A percentile compares a stretch with the other conserved stretches of the same genome.
phyloP scores from a whole-genome alignment of 2,888 invertebrate species.

The Koerneria pararmatus region DNA sequence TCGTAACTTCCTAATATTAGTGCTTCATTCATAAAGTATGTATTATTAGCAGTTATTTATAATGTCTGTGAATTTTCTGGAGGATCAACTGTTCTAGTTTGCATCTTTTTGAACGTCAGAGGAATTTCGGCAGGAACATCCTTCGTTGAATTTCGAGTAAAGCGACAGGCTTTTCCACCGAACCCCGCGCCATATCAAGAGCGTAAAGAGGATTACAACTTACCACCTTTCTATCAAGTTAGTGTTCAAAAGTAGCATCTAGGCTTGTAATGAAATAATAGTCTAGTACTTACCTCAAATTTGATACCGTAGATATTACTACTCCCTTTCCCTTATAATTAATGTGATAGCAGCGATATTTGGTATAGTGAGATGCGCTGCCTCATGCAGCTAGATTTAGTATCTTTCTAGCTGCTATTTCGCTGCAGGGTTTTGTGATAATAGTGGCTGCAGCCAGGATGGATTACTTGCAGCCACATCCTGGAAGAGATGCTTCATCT shows the following conservation, averaged over 20 bases:
- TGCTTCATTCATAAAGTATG: too few relatives aligned
- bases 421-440: too few relatives aligned
- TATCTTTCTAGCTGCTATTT: too few relatives aligned
- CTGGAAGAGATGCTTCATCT: constrained; percentile 49
- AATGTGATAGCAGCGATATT: neutral
- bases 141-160: neutral
- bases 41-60: too few relatives aligned
- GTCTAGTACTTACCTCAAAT: neutral
- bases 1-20: too few relatives aligned
- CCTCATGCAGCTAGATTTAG: too few relatives aligned
- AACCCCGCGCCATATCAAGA: constrained; percentile 49
- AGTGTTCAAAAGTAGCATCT: neutral
- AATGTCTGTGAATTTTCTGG: too few relatives aligned
- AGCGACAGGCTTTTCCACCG: constrained; percentile 45
- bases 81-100: too few relatives aligned
- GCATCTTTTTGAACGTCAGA: too few relatives aligned
- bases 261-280: neutral
- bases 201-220: constrained; percentile 47
- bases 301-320: neutral
- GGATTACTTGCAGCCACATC: constrained; percentile 40
- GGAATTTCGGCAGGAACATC: too few relatives aligned
- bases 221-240: constrained; percentile 52
- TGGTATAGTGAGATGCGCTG: neutral
- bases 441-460: neutral
- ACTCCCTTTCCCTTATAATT: neutral